Base-by-base conservation (phyloP, 1,140 invertebrate genomes). In the Polypedilum pembai region DNA sequence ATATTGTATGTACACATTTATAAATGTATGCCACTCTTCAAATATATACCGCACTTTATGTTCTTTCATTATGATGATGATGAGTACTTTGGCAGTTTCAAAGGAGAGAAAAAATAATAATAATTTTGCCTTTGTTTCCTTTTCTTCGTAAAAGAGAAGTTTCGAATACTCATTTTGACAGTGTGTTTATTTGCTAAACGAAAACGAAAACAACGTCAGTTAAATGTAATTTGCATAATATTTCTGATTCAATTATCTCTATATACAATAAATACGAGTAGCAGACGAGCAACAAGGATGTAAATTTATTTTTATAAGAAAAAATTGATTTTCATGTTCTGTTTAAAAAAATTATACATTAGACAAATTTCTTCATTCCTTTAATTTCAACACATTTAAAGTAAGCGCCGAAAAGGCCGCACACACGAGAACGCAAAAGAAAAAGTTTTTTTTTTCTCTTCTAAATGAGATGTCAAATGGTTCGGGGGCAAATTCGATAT, bases 191-290 rank as follows among this genome's bases (percentile, higher is more conserved):
- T 56, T 56, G 45, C 10, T n/a, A 56, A 56, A 56, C n/a, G 45
- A 56, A 15, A 33, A 33, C 24, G 24, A 33, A 56, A 56, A 56
- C 45, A 56, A 56, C 45, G 45, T n/a, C 45, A 56, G 45, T 56
- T 56, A 56, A 56, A 56, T 56, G 45, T 56, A 56, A 56, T 56
- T 56, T 56, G 45, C 45, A 56, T 56, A 56, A 56, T 56, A 56
- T 56, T 56, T 10, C 45, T n/a, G 45, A 56, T 56, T 56, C 45
- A 56, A 56, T 56, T 56, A 56, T 15, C 12, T 33, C 24, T 3
- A 33, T 33, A 33, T 5, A 33, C 1, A 33, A 33, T 33, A 33
- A 33, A 33, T 33, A 33, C 24, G 24, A 33, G 24, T 33, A 33
- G 24, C 24, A 33, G 5, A 33, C 24, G 5, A 33, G 24, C 24